A percentile compares a stretch with the other conserved stretches of the same genome.
Evolutionary conservation across 2,888 invertebrate species (phyloP).

Genomic region (Amorpha juglandis): DNA sequence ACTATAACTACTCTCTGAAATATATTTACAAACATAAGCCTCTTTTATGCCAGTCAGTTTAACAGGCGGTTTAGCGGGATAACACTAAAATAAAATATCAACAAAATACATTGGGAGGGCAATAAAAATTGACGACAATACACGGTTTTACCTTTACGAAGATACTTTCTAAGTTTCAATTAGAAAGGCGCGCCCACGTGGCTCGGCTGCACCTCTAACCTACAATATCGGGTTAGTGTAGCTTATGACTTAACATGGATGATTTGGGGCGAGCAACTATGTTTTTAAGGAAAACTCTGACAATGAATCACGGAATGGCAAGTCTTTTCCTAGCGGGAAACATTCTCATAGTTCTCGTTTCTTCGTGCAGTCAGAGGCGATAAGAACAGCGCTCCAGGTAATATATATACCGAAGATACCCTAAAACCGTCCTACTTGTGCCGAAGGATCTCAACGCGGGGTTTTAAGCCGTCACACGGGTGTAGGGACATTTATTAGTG

Average conservation of each 20-base stretch:
- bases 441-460: too few species aligned
- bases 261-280: constrained; percentile 12
- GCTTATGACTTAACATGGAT: constrained; percentile 1
- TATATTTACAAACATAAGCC: not conserved
- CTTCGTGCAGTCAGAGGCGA: too few species aligned
- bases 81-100: not conserved
- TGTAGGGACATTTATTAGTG: too few species aligned
- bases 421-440: too few species aligned
- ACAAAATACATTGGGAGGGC: not conserved
- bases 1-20: not conserved
- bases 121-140: constrained; percentile 14
- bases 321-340: too few species aligned
- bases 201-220: constrained; percentile 6
- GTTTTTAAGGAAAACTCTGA: not conserved
- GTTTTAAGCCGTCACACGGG: too few species aligned
- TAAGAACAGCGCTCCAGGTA: too few species aligned
- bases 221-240: constrained; percentile 7
- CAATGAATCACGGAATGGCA: too few species aligned
- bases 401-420: too few species aligned
- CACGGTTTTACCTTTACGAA: constrained; percentile 30
- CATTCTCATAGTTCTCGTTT: too few species aligned
- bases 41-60: not conserved
- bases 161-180: constrained; percentile 54
- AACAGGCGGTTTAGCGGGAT: not conserved
- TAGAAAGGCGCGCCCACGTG: constrained; percentile 53